Conservation (phyloP, 2,888 invertebrate species). For the Cosmia pyralina region DNA sequence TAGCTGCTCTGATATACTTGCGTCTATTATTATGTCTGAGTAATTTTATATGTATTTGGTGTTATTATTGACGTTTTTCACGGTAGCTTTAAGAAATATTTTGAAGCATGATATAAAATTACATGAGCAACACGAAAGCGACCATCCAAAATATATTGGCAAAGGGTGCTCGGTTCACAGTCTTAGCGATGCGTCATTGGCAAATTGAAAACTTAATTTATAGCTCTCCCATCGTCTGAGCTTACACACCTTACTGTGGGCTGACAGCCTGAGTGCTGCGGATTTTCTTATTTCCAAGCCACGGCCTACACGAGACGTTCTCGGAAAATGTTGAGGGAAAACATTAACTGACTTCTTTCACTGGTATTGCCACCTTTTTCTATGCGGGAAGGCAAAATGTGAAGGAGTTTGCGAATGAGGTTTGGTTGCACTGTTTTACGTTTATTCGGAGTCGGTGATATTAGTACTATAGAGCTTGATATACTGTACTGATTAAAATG, state of each 20-base stretch:
- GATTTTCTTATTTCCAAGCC: conserved; percentile 75
- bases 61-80: conserved; percentile 7
- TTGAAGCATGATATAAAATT: conserved; percentile 33
- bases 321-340: conserved; percentile 39
- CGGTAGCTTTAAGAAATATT: neutral
- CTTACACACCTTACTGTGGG: conserved; percentile 78
- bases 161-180: conserved; percentile 66
- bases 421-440: conserved; percentile 17
- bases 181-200: conserved; percentile 83
- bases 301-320: conserved; percentile 49
- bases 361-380: conserved; percentile 23
- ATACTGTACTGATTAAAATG: neutral
- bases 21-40: conserved; percentile 13
- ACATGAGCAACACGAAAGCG: conserved; percentile 55
- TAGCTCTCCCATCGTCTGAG: conserved; percentile 78
- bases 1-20: conserved; percentile 31
- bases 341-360: conserved; percentile 58
- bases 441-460: too few relatives aligned
- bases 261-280: conserved; percentile 75
- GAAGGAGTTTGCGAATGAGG: conserved; percentile 30
- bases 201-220: conserved; percentile 86
- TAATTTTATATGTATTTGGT: neutral
- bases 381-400: conserved; percentile 14
- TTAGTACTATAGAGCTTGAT: too few relatives aligned
- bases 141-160: conserved; percentile 67